Conservation (phyloP, 2,797 vertebrate species). For the Sebastes wilsoni region DNA sequence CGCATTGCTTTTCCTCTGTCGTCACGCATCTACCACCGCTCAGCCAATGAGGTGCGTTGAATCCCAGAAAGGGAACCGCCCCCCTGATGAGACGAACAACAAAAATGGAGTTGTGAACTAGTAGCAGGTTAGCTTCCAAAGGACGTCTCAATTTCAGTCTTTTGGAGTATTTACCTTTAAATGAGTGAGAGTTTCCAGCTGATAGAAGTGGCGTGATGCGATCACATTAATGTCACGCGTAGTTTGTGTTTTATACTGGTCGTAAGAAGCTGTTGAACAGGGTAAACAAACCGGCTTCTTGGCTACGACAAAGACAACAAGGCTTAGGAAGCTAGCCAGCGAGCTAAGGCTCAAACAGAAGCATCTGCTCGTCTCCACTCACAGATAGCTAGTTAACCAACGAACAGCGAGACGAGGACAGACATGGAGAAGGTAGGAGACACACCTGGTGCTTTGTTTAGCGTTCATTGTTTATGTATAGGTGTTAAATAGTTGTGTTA, state of each 20-base stretch:
- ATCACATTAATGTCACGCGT: neutral
- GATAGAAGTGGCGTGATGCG: neutral
- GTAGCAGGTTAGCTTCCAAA: slow-evolving; percentile 33
- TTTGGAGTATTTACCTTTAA: neutral
- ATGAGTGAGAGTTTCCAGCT: rapidly evolving
- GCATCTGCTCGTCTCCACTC: slow-evolving; percentile 8
- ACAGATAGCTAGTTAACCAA: neutral
- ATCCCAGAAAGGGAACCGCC: slow-evolving; percentile 19
- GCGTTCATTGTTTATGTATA: too few relatives aligned
- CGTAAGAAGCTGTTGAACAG: neutral
- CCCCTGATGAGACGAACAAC: slow-evolving; percentile 42
- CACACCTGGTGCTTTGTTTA: neutral
- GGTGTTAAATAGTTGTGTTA: neutral
- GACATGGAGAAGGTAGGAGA: slow-evolving; percentile 75
- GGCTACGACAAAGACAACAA: slow-evolving; percentile 43
- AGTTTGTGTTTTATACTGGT: neutral
- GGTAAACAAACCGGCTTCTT: slow-evolving; percentile 33
- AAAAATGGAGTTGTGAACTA: slow-evolving; percentile 68
- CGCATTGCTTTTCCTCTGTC: rapidly evolving
- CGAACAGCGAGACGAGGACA: neutral
- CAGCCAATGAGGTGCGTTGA: slow-evolving; percentile 48
- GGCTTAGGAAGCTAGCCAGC: slow-evolving; percentile 33
- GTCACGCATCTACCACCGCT: rapidly evolving
- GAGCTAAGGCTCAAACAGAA: slow-evolving; percentile 18
- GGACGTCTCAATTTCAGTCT: neutral